Evolutionary conservation across 2,113 vertebrate species (phyloP).

Genomic region (Lophochroa leadbeateri): DNA sequence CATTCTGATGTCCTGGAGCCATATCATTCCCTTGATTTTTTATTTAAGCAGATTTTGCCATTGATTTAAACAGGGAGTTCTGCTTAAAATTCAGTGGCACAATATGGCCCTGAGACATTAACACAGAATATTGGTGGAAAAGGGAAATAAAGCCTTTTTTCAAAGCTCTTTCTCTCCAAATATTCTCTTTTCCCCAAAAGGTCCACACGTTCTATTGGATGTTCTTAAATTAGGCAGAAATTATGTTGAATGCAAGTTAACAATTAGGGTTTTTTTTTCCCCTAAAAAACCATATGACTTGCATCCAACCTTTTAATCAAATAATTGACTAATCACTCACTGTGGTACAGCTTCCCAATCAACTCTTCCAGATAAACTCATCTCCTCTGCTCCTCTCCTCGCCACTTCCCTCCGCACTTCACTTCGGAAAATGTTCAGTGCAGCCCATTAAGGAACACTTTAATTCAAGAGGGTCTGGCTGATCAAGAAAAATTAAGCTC

Average conservation of each 20-base stretch:
- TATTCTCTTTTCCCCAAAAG: constrained; percentile 32
- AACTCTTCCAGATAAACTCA: constrained; percentile 72
- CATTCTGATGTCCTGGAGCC: constrained; percentile 47
- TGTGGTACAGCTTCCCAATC: constrained; percentile 75
- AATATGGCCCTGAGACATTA: constrained; percentile 60
- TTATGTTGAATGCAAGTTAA: constrained; percentile 50
- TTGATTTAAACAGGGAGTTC: constrained; percentile 60
- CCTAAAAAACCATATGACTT: constrained; percentile 3
- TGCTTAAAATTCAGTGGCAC: constrained; percentile 65
- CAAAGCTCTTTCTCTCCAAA: constrained; percentile 48
- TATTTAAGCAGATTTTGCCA: constrained; percentile 61
- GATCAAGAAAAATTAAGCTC: constrained; percentile 98
- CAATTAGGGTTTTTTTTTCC: background rate
- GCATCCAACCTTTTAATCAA: constrained; percentile 82
- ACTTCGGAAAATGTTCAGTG: constrained; percentile 62
- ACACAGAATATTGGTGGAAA: constrained; percentile 53
- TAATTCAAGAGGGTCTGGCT: constrained; percentile 81
- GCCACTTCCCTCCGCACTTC: constrained; percentile 1
- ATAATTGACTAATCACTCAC: constrained; percentile 87
- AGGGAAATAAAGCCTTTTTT: constrained; percentile 48
- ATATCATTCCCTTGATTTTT: constrained; percentile 65
- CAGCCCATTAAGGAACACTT: constrained; percentile 80
- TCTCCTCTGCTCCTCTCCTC: background rate
- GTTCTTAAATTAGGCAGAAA: constrained; percentile 58
- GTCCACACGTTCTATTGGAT: constrained; percentile 19